Percentiles rank a stretch among this genome's conserved stretches.
These are phyloP conservation scores for Larimichthys polyactis DNA, from an alignment of 2,113 vertebrate species.

Conservation along the genomic window DNA sequence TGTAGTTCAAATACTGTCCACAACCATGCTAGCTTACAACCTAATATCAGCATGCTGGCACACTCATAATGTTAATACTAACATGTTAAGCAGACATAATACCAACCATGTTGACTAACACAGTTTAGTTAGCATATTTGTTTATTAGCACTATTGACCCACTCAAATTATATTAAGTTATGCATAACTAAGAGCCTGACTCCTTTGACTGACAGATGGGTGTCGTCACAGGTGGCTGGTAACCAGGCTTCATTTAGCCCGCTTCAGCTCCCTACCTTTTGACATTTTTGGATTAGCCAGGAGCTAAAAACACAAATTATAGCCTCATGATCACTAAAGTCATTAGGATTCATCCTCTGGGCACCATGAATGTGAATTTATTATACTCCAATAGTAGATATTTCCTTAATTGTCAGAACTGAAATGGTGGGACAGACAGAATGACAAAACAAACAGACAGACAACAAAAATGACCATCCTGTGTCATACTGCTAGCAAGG, in stretches of 20 bases:
- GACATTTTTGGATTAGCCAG: too few relatives aligned
- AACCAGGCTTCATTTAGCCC: too few relatives aligned
- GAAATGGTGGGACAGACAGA: neutral
- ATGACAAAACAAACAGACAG: neutral
- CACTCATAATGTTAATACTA: neutral
- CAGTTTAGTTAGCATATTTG: neutral
- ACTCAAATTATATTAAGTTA: neutral
- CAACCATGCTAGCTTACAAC: neutral
- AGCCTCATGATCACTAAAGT: neutral
- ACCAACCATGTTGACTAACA: neutral
- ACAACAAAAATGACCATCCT: neutral
- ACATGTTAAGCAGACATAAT: neutral
- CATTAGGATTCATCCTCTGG: neutral
- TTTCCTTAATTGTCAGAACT: too few relatives aligned
- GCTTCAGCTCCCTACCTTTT: too few relatives aligned
- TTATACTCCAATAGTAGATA: neutral
- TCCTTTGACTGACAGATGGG: too few relatives aligned
- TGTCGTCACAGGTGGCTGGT: too few relatives aligned
- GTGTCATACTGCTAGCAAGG: neutral
- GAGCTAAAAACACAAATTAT: neutral
- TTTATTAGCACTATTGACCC: neutral
- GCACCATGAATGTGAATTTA: neutral
- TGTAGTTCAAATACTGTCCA: conserved; percentile 3
- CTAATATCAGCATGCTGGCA: neutral
- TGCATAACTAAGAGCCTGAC: too few relatives aligned